These are phyloP conservation scores for Callospermophilus lateralis DNA, from an alignment of 2,113 vertebrate genomes.

Conservation along the genomic window DNA sequence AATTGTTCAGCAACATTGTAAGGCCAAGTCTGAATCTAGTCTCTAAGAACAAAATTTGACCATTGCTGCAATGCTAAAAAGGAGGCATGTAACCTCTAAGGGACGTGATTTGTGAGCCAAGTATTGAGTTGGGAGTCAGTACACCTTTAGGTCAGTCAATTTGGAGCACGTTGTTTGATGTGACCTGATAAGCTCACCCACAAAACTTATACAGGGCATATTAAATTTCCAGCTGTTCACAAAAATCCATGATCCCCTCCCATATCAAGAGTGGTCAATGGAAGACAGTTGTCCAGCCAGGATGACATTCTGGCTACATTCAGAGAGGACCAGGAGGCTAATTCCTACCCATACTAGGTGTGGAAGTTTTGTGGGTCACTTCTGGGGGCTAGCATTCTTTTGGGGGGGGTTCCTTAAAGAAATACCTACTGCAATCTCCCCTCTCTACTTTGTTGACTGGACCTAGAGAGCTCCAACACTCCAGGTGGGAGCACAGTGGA, in stretches of 20 bases:
- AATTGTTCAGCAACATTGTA: not conserved
- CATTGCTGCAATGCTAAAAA: not conserved
- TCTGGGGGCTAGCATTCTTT: not conserved
- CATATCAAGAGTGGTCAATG: not conserved
- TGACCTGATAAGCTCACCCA: not conserved
- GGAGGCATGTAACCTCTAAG: not conserved
- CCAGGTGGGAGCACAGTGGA: not conserved
- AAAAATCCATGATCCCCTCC: not conserved
- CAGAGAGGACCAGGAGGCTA: not conserved
- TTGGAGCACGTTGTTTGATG: not conserved
- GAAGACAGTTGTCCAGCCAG: not conserved
- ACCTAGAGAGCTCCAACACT: not conserved
- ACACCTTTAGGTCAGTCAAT: not conserved
- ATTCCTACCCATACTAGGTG: not conserved
- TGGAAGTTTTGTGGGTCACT: not conserved
- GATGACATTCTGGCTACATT: not conserved
- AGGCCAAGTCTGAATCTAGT: not conserved
- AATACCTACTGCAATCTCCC: not conserved
- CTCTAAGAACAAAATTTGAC: not conserved
- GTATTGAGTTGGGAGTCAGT: not conserved
- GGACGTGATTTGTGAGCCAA: not conserved
- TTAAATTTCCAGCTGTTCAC: not conserved
- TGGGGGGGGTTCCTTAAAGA: not conserved
- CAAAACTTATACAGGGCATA: not conserved
- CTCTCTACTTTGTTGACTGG: not conserved